Evolutionary conservation across 1,140 invertebrate genomes (phyloP).

Genomic region (Pollicipes pollicipes): DNA sequence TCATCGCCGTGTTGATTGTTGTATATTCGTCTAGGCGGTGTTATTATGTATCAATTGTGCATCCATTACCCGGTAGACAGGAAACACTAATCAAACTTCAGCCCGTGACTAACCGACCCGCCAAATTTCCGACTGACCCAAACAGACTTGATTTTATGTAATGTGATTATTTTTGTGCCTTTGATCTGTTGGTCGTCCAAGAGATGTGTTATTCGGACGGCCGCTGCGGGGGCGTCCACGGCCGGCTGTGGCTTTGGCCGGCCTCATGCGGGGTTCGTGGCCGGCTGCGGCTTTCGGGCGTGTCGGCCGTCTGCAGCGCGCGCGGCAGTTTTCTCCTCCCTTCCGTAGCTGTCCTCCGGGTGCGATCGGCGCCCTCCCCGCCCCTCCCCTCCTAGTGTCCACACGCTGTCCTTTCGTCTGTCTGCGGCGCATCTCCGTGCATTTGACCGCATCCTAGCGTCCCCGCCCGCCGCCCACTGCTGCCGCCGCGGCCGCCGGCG

Average conservation of each 20-base stretch:
- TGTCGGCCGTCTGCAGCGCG: not conserved
- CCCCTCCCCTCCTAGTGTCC: too few species aligned
- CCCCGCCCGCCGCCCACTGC: too few species aligned
- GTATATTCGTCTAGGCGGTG: not conserved
- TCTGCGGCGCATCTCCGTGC: too few species aligned
- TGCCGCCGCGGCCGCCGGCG: too few species aligned
- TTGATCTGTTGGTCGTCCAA: not conserved
- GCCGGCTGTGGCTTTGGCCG: too few species aligned
- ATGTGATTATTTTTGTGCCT: not conserved
- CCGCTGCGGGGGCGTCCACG: too few species aligned
- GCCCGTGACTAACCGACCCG: not conserved
- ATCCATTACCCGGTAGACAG: not conserved
- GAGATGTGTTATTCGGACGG: not conserved
- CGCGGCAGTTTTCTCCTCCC: not conserved
- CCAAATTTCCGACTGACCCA: too few species aligned
- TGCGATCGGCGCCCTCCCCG: too few species aligned
- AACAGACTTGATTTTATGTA: not conserved
- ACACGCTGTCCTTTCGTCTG: not conserved
- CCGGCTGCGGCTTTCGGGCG: too few species aligned
- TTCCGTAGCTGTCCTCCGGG: not conserved
- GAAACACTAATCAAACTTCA: not conserved
- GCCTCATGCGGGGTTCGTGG: too few species aligned
- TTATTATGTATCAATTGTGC: not conserved
- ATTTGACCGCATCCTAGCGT: too few species aligned
- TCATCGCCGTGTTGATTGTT: not conserved